These are phyloP conservation scores for Raja brachyura DNA, from an alignment of 2,113 vertebrate genomes.

Conservation along the genomic window DNA sequence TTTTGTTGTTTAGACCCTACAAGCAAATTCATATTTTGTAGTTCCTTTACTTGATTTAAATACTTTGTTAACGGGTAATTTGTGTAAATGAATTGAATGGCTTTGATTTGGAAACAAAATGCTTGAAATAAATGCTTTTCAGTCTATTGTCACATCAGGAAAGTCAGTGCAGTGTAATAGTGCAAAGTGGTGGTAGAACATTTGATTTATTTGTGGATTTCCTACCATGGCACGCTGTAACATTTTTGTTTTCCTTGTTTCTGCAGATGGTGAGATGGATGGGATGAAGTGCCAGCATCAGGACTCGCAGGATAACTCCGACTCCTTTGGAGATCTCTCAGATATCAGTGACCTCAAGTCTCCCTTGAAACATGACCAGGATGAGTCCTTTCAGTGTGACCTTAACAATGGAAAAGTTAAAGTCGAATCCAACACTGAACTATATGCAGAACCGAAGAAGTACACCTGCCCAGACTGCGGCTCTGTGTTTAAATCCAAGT, in stretches of 20 bases:
- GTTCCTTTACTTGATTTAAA: background rate
- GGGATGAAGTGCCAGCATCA: constrained; percentile 88
- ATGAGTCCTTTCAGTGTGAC: constrained; percentile 69
- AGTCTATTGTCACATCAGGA: background rate
- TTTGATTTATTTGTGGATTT: background rate
- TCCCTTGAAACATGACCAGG: constrained; percentile 69
- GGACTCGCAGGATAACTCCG: constrained; percentile 89
- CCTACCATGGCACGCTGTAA: background rate
- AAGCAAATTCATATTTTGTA: background rate
- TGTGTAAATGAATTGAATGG: background rate
- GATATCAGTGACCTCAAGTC: constrained; percentile 86
- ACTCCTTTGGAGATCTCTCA: constrained; percentile 85
- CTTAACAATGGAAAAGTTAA: constrained; percentile 72
- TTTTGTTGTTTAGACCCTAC: background rate
- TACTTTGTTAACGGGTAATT: background rate
- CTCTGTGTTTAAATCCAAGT: constrained; percentile 96
- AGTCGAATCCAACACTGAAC: constrained; percentile 68
- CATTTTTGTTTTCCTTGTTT: background rate
- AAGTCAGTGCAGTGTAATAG: background rate
- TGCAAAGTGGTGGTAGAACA: background rate
- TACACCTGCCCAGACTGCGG: constrained; percentile 86
- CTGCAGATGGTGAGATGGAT: constrained; percentile 67
- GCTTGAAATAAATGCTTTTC: background rate
- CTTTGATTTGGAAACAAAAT: background rate
- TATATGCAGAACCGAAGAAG: constrained; percentile 60